Base-by-base conservation (phyloP, 2,888 invertebrate genomes). In the Cosmopolites sordidus region DNA sequence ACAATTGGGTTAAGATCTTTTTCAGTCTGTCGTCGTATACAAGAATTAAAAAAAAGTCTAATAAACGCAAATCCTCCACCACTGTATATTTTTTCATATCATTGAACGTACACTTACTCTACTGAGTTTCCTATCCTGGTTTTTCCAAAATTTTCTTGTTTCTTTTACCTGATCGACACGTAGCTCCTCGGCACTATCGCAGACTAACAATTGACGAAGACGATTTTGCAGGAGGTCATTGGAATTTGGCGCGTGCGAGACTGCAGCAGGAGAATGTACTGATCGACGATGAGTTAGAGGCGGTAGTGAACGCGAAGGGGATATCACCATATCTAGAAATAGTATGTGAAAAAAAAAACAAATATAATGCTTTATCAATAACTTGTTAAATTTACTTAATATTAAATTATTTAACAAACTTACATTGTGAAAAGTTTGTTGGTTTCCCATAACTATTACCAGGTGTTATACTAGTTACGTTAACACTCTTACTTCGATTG, bases 211-310 rank as follows among this genome's bases (percentile, higher is more conserved):
- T 62, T 88, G 80, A 14, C 92, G 78, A 60, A 92, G 74, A 59
- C 89, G 89, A 62, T 83, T 87, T 74, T 92, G 91, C 44, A 91
- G 76, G 63, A 85, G 77, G 69, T 85, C 84, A 49, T 80, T 78
- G 58, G 77, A 79, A 12, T 75, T 69, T 48, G 76, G 78, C 48
- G 80, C 75, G 67, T 75, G 72, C n/a, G 45, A 16, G 6, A 49
- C 43, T 91, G 78, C 60, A 91, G 75, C 59, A 88, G 89, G 62
- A 62, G 69, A 70, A 64, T 71, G 75, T 56, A 78, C 76, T 59
- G 76, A 75, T 48, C 77, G 78, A 47, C 80, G 75, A 66, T 75
- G 73, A n/a, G 73, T 70, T 51, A 56, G 79, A 68, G 70, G 84
- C 69, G 78, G 79, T 72, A 68, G 74, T 70, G 58, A 79, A 73